Evolutionary conservation across 2,888 invertebrate species (phyloP).

Genomic region (Polydrusus tereticollis): DNA sequence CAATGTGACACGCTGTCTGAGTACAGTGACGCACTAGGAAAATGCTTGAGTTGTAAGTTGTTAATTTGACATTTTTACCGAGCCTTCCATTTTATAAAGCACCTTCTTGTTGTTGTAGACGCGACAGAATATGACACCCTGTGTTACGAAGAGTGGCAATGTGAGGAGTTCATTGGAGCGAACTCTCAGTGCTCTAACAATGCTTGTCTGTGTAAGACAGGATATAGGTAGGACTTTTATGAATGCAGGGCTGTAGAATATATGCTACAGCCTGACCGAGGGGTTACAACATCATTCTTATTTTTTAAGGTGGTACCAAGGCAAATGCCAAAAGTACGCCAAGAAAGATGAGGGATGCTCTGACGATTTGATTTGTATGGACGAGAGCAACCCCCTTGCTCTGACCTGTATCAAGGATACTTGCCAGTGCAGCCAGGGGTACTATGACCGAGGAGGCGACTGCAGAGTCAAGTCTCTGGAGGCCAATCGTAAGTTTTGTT

Average conservation of each 20-base stretch:
- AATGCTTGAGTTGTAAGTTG: constrained; percentile 32
- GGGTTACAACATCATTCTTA: too few species aligned
- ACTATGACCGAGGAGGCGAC: constrained; percentile 55
- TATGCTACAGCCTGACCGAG: too few species aligned
- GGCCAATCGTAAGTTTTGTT: constrained; percentile 29
- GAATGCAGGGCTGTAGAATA: too few species aligned
- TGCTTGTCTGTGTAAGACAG: constrained; percentile 51
- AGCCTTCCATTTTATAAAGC: background rate
- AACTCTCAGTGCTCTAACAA: constrained; percentile 52
- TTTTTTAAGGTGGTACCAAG: constrained; percentile 53
- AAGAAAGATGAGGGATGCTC: constrained; percentile 51
- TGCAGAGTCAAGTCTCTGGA: constrained; percentile 50
- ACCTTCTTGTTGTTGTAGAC: constrained; percentile 45
- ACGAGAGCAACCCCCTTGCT: constrained; percentile 52
- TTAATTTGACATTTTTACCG: background rate
- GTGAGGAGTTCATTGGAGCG: constrained; percentile 53
- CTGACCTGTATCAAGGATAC: constrained; percentile 44
- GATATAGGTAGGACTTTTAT: constrained; percentile 40
- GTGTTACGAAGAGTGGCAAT: constrained; percentile 52
- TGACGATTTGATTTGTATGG: constrained; percentile 49
- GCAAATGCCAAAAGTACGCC: constrained; percentile 52
- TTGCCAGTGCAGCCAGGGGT: constrained; percentile 52
- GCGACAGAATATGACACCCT: constrained; percentile 53
- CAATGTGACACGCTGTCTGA: constrained; percentile 13
- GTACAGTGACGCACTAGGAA: constrained; percentile 6